Evolutionary conservation across 2,888 invertebrate species (phyloP), one percentile per base, ranked within the genome.

Genomic region (Pandemis cinnamomeana): DNA sequence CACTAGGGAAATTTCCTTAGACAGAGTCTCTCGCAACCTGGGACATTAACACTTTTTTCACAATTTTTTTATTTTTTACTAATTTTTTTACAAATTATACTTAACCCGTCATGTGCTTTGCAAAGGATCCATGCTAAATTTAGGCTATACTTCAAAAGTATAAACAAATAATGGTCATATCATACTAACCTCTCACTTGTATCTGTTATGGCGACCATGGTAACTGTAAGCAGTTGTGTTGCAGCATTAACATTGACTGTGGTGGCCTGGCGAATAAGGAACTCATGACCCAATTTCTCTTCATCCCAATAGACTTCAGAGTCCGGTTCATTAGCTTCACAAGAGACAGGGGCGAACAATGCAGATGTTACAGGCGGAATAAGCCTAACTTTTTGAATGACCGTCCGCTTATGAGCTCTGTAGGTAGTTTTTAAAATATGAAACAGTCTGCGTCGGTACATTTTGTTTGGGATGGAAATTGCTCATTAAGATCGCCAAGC

Each of bases 231-330:
- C 5, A 95, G 87, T 79, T 95, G 95, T 27, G 93, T 94, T 13
- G 95, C 93, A n/a, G 95, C 93, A 80, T 95, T 95, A 4, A 95
- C 93, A 73, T 92, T 95, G 15, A 93, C 89, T 41, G 94, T 94
- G 2, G 95, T 94, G 4, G 95, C 95, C 86, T 95, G 95, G 8
- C 91, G 87, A 71, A 95, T 95, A 67, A 95, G 82, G 80, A 94
- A 95, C 64, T 95, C 95, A 72, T 95, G 95, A 78, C 94, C 94
- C 73, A 95, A 83, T 72, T 77, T 86, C 55, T 89, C 88, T 60
- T 83, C 84, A 77, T 89, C 88, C 80, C 81, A 86, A n/a, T 82
- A 71, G 15, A 82, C 53, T 53, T 87, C 81, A 13, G 81, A 67
- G 46, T 87, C 86, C 20, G 81, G 80, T 27, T 82, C 79, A 64